Conservation (phyloP, 2,797 vertebrate species). For the Bovichtus variegatus region DNA sequence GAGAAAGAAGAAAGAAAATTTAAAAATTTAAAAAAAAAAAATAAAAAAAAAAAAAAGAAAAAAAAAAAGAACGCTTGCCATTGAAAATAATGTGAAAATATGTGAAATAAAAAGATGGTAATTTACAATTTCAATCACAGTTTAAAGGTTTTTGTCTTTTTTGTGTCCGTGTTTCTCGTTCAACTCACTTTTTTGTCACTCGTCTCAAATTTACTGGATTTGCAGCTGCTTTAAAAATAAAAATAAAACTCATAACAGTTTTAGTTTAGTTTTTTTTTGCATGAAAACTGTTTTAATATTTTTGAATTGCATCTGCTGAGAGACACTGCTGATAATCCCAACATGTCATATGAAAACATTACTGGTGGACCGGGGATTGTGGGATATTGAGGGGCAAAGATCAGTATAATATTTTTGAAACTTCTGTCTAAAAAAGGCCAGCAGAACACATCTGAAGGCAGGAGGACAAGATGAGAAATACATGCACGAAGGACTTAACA, state of each 20-base stretch:
- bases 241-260: too few relatives aligned
- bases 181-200: not conserved
- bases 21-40: too few relatives aligned
- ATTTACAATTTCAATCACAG: constrained; percentile 75
- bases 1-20: constrained; percentile 59
- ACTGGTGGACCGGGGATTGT: not conserved
- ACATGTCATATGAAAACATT: not conserved
- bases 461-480: not conserved
- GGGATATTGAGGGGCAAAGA: not conserved
- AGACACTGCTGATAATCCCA: too few relatives aligned
- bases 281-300: not conserved
- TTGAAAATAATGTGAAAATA: constrained; percentile 76
- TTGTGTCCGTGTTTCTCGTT: constrained; percentile 19
- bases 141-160: constrained; percentile 11
- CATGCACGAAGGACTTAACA: too few relatives aligned
- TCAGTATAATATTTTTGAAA: too few relatives aligned
- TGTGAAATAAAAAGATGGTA: constrained; percentile 78
- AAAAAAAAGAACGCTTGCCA: constrained; percentile 62
- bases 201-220: not conserved
- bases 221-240: too few relatives aligned
- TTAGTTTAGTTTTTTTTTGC: not conserved
- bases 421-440: too few relatives aligned
- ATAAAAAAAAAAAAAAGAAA: too few relatives aligned
- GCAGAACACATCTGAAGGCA: not conserved
- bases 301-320: not conserved